Percentiles rank a stretch among this genome's conserved stretches.
These are phyloP conservation scores for Aromia moschata DNA, from an alignment of 2,888 invertebrate species.

Conservation along the genomic window DNA sequence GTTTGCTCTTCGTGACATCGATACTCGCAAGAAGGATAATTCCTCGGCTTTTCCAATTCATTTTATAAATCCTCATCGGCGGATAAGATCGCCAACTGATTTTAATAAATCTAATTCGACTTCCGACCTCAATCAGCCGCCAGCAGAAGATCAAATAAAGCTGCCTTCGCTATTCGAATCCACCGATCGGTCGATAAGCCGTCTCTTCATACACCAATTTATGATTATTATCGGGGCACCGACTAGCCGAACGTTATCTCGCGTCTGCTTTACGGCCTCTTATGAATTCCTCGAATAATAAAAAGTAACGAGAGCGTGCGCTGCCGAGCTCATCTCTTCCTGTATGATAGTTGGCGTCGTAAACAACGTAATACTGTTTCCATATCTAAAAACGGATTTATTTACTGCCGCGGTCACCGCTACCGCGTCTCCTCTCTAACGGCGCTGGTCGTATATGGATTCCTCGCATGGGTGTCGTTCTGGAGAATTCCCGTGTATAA, in stretches of 20 bases:
- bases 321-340: slow-evolving; percentile 57
- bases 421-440: slow-evolving; percentile 45
- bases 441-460: slow-evolving; percentile 52
- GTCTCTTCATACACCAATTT: slow-evolving; percentile 46
- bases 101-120: no score
- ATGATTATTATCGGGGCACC: slow-evolving; percentile 52
- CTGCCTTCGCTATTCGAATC: slow-evolving; percentile 25
- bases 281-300: slow-evolving; percentile 60
- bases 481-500: slow-evolving; percentile 30
- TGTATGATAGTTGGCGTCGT: slow-evolving; percentile 56
- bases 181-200: slow-evolving; percentile 33
- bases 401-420: slow-evolving; percentile 47
- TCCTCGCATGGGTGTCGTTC: slow-evolving; percentile 32
- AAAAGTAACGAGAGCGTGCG: slow-evolving; percentile 62
- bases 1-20: no score
- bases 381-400: slow-evolving; percentile 60
- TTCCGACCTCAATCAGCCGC: no score
- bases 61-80: no score
- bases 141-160: neutral
- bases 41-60: no score
- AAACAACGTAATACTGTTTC: slow-evolving; percentile 58
- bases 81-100: no score
- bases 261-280: slow-evolving; percentile 52
- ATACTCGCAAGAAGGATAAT: no score
- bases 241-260: slow-evolving; percentile 51